These are phyloP conservation scores for Perizoma affinitatum DNA, from an alignment of 2,888 invertebrate species.

Conservation along the genomic window DNA sequence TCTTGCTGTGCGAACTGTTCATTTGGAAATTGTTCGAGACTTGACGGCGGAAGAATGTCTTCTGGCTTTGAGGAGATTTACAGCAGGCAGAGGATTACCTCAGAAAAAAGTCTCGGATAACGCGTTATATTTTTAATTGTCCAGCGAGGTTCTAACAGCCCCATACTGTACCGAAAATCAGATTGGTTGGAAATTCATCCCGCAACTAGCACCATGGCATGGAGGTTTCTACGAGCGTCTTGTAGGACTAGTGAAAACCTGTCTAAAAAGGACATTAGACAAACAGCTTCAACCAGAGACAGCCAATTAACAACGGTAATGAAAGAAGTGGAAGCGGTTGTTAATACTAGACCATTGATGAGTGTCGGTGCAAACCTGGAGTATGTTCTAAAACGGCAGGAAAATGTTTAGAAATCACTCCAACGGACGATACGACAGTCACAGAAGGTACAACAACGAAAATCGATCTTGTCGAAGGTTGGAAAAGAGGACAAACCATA, in stretches of 20 bases:
- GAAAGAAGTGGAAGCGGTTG: slow-evolving; percentile 3
- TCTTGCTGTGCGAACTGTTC: too few species aligned
- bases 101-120: slow-evolving; percentile 27
- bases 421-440: background rate
- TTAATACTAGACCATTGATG: slow-evolving; percentile 2
- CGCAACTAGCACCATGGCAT: background rate
- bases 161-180: slow-evolving; percentile 13
- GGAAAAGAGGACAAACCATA: slow-evolving; percentile 7
- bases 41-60: slow-evolving; percentile 27
- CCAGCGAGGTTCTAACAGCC: slow-evolving; percentile 20
- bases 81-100: slow-evolving; percentile 23
- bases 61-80: slow-evolving; percentile 23
- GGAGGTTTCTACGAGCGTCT: slow-evolving; percentile 3
- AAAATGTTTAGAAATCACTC: background rate
- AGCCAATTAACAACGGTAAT: background rate
- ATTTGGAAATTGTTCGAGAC: too few species aligned
- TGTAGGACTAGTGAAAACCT: slow-evolving; percentile 1
- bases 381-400: background rate
- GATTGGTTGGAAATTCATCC: background rate
- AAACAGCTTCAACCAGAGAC: background rate
- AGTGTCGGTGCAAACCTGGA: background rate
- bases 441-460: background rate
- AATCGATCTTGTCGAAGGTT: background rate
- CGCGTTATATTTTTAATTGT: slow-evolving; percentile 25
- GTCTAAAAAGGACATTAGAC: background rate